Evolutionary conservation across 2,113 vertebrate genomes (phyloP), one percentile per base, ranked within the genome.

Genomic region (Chamaea fasciata): DNA sequence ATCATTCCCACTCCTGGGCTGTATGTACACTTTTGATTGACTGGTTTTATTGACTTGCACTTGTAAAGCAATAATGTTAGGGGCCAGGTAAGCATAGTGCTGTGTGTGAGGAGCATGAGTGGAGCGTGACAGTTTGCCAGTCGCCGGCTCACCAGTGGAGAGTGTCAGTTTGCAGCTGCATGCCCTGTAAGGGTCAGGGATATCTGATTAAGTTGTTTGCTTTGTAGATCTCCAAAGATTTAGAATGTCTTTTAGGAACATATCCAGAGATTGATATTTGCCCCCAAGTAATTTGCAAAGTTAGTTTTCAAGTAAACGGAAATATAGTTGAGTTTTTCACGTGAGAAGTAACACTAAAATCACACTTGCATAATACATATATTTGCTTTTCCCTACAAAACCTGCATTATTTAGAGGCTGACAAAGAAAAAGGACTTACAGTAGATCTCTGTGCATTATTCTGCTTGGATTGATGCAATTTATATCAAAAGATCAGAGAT

Each of bases 201-300:
- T 68, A 89, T 83, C 83, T 68, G 56, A 64, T 92, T 35, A 89
- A 67, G 52, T 37, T 94, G 92, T 75, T 97, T 91, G 87, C 77
- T 84, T 89, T 91, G 69, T 78, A 67, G 55, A 44, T 84, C 60
- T 88, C 69, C 27, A n/a, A 2, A 78, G 64, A 84, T 86, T 63
- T 55, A 42, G 46, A 70, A 6, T 86, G 20, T 67, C 47, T 86
- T 86, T 70, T 30, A 77, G 55, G 52, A 83, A 47, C 28, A 0
- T 14, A 31, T 74, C 9, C 47, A 52, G 56, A 89, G 42, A 42
- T 52, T 31, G 46, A 64, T 63, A 33, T 56, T 89, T 90, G 33
- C 19, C 21, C 44, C 30, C 23, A 49, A 7, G 31, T 64, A 83
- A 69, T 53, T 84, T 89, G 46, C 62, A 81, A 69, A 84, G 60